Evolutionary conservation across 2,888 invertebrate genomes (phyloP).

Genomic region (Cantharis rustica): DNA sequence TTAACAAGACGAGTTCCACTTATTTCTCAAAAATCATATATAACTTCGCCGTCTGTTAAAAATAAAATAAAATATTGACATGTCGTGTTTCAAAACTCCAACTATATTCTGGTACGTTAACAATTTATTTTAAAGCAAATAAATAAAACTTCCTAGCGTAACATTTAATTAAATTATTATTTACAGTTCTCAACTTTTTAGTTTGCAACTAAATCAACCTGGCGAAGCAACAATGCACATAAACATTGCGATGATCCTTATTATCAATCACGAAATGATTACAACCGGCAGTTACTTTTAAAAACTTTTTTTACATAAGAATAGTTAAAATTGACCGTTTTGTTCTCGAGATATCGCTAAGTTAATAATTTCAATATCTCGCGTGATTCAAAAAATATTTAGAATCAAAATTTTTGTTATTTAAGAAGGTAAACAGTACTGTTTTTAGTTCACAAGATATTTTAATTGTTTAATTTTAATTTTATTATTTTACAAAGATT

Average conservation of each 20-base stretch:
- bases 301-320: too few relatives aligned
- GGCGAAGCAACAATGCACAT: background rate
- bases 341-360: too few relatives aligned
- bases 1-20: conserved; percentile 22
- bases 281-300: too few relatives aligned
- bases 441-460: too few relatives aligned
- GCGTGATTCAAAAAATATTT: too few relatives aligned
- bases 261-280: background rate
- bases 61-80: conserved; percentile 8
- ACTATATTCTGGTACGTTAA: background rate
- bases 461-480: too few relatives aligned
- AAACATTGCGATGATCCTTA: background rate
- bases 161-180: background rate
- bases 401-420: too few relatives aligned
- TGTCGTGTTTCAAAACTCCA: conserved; percentile 2
- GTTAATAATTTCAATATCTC: too few relatives aligned
- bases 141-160: background rate
- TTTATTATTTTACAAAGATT: too few relatives aligned
- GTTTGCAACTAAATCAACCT: background rate
- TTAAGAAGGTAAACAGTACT: too few relatives aligned
- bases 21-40: conserved; percentile 20
- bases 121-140: conserved; percentile 2
- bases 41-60: conserved; percentile 11
- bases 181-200: background rate
- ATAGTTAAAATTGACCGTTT: too few relatives aligned